Base-by-base conservation (phyloP, 2,888 invertebrate genomes). In the Chironomus tentans region DNA sequence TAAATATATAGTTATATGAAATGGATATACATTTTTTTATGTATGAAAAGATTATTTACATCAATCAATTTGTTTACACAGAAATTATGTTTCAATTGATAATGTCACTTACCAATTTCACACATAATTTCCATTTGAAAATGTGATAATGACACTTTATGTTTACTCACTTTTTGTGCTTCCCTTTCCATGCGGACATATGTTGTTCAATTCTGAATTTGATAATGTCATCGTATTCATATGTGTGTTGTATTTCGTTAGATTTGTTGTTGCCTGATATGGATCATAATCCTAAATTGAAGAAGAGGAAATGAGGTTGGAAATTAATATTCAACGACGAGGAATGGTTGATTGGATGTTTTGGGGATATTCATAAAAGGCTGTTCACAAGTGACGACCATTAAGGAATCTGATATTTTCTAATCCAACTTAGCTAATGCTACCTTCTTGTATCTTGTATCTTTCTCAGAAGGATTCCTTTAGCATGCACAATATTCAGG, bases 181-280 rank as follows among this genome's bases (percentile, higher is more conserved):
- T 78, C 82, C 82, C 62, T 83, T 81, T 15, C 78, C 79, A 78
- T 82, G 82, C 2, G 82, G 81, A 77, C 84, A 84, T n/a, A 80
- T 80, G 77, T 82, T 83, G 78, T 83, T 84, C 28, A 84, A 78
- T 78, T 84, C 84, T 70, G 80, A 82, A 77, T 81, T 84, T 6
- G 84, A 84, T 76, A 84, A 81, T 61, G 79, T 78, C 12, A 82
- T 79, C 68, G 83, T 83, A 78, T 83, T 84, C 46, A 83, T 80
- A 78, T 84, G 83, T 73, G 78, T 81, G 78, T 79, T 80, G 28
- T 21, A 74, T 74, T 74, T 74, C 7, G 74, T 74, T 15, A 68
- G 22, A 24, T 74, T 74, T 13, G 13, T 18, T 3, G 72, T n/a
- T 13, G 62, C 28, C 21, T 65, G 73, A 47, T 71, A 72, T 50